Conservation (phyloP, 2,888 invertebrate genomes). For the Flabesymbios commensalis region DNA sequence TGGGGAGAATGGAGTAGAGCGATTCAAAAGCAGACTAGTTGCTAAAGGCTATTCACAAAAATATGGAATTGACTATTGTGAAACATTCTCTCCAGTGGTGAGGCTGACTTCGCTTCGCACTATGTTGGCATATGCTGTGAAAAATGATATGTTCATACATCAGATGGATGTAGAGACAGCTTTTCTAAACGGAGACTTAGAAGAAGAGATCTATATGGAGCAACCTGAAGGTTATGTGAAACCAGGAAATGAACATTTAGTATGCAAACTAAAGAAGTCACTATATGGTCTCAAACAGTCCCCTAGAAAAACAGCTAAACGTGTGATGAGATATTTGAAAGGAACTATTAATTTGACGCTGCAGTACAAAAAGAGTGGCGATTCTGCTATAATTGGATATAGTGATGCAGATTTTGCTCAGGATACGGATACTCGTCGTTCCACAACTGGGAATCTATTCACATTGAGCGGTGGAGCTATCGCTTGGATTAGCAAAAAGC, state of each 20-base stretch:
- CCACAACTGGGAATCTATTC: slow-evolving; percentile 47
- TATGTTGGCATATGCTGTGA: slow-evolving; percentile 28
- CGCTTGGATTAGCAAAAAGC: slow-evolving; percentile 49
- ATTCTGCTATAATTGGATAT: slow-evolving; percentile 31
- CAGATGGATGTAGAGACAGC: slow-evolving; percentile 38
- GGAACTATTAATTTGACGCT: background rate
- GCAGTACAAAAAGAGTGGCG: slow-evolving; percentile 1
- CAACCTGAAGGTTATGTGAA: slow-evolving; percentile 34
- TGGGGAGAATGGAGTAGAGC: slow-evolving; percentile 27
- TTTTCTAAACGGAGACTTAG: slow-evolving; percentile 33
- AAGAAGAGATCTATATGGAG: slow-evolving; percentile 36
- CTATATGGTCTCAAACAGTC: slow-evolving; percentile 21
- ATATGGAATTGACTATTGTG: slow-evolving; percentile 34
- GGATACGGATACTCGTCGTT: slow-evolving; percentile 41
- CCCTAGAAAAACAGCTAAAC: slow-evolving; percentile 29
- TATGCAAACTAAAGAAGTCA: slow-evolving; percentile 33
- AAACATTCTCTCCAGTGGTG: slow-evolving; percentile 39
- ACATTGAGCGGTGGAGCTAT: slow-evolving; percentile 41
- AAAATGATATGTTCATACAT: slow-evolving; percentile 23
- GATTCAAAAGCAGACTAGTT: slow-evolving; percentile 37
- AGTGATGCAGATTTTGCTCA: slow-evolving; percentile 50
- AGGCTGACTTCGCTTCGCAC: slow-evolving; percentile 26
- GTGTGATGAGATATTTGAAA: background rate
- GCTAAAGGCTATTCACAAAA: slow-evolving; percentile 35
- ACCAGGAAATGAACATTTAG: slow-evolving; percentile 19